A percentile compares a stretch with the other conserved stretches of the same genome.
Conservation (phyloP, 2,888 invertebrate species). For the Amiota minor region DNA sequence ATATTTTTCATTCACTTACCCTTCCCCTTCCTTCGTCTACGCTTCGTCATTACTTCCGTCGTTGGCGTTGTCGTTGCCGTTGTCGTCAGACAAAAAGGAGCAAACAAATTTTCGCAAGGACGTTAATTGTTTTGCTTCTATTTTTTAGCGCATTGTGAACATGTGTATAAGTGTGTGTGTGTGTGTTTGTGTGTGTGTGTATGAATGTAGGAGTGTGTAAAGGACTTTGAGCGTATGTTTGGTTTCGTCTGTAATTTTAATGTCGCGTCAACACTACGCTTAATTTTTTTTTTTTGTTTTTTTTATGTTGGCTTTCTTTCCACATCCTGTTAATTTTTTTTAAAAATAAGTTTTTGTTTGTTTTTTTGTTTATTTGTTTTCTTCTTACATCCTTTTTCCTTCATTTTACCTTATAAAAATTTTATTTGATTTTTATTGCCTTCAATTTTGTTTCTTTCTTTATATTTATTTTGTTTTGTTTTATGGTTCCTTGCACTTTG, state of each 20-base stretch:
- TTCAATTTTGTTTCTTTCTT: neutral
- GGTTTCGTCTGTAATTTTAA: constrained; percentile 35
- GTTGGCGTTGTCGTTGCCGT: neutral
- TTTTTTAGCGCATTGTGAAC: constrained; percentile 46
- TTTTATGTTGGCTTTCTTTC: constrained; percentile 22
- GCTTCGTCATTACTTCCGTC: too few species aligned
- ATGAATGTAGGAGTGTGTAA: constrained; percentile 25
- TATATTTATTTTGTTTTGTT: constrained; percentile 42
- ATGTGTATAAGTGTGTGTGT: constrained; percentile 32
- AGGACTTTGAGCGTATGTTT: constrained; percentile 26
- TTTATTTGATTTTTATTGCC: constrained; percentile 31
- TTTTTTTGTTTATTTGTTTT: neutral
- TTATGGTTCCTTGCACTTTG: constrained; percentile 63
- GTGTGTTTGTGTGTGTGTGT: constrained; percentile 21
- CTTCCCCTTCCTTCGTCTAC: neutral
- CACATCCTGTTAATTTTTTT: neutral
- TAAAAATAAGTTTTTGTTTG: constrained; percentile 7
- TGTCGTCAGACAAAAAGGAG: constrained; percentile 41
- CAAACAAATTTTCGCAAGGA: constrained; percentile 54
- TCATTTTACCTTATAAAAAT: constrained; percentile 28
- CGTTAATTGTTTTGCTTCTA: constrained; percentile 69
- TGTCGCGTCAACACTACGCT: constrained; percentile 21
- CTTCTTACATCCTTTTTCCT: constrained; percentile 12
- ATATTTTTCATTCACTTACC: neutral
- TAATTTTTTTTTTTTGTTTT: neutral